Percentiles rank a stretch among this genome's conserved stretches.
phyloP scores from a whole-genome alignment of 1,140 invertebrate genomes.

The Helicoverpa armigera region DNA sequence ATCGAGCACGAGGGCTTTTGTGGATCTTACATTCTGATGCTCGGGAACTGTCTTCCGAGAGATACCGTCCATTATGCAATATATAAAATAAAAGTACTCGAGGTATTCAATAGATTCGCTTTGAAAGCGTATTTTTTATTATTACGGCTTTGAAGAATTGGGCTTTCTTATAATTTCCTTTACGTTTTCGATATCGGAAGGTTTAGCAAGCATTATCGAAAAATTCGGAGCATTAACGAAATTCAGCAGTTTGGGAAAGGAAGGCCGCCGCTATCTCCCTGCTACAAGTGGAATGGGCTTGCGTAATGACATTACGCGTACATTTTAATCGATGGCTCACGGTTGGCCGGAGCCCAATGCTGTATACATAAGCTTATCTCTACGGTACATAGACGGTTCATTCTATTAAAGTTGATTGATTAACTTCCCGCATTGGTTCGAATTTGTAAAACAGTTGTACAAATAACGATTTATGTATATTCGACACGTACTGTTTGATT shows the following conservation, averaged over 20 bases:
- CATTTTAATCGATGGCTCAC: constrained; percentile 73
- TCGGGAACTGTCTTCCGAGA: constrained; percentile 58
- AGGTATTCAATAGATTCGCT: constrained; percentile 33
- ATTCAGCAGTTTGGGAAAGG: constrained; percentile 49
- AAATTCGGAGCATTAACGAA: constrained; percentile 60
- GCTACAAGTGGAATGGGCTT: constrained; percentile 51
- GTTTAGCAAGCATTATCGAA: constrained; percentile 58
- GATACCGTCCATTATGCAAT: constrained; percentile 30
- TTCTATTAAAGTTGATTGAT: constrained; percentile 62
- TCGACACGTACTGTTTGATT: constrained; percentile 36
- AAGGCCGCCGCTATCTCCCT: constrained; percentile 57
- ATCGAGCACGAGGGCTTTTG: constrained; percentile 63
- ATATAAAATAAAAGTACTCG: constrained; percentile 38
- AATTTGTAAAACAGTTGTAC: constrained; percentile 39
- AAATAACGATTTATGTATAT: constrained; percentile 31
- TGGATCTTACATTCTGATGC: constrained; percentile 58
- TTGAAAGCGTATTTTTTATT: constrained; percentile 41
- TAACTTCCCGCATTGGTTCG: constrained; percentile 49
- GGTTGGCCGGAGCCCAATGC: constrained; percentile 63
- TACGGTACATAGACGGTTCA: constrained; percentile 52
- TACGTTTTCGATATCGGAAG: constrained; percentile 45
- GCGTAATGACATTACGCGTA: constrained; percentile 73
- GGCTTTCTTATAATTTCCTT: constrained; percentile 47
- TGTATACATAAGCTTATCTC: constrained; percentile 58
- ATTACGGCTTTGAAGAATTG: constrained; percentile 27